Base-by-base conservation (phyloP, 2,113 vertebrate genomes). In the Rhinoderma darwinii region DNA sequence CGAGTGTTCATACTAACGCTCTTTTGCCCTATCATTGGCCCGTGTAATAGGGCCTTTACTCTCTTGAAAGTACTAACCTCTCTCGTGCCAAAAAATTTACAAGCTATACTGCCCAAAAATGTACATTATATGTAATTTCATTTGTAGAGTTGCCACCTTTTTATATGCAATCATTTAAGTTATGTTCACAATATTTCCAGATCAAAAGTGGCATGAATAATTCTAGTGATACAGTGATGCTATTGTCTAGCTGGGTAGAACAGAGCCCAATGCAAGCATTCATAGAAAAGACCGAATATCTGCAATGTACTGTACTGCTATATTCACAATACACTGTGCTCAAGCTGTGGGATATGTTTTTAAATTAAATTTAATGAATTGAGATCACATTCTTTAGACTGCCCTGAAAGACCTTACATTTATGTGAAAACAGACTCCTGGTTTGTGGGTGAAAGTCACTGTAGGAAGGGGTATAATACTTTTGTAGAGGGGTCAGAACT, bases 171-270 rank as follows among this genome's bases (percentile, higher is more conserved):
- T 66, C 84, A 90, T 92, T 90, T 89, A 89, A 83, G 88, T 89
- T 88, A 86, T 89, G 88, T 90, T 81, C 84, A 80, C 87, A 89
- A 91, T 86, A 90, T 90, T 86, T 89, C 82, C 84, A 89, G 91
- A 93, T 88, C 87, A 89, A 89, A 89, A 80, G 82, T 80, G 89
- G 89, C 88, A 43, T 68, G 87, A 66, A 39, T 90, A 79, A 59
- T 61, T 74, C 41, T 41, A 44, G 59, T 9, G 86, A 83, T 88
- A 93, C 91, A 94, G 90, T 89, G 84, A 61, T n/a, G 25, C 32
- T 89, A 92, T 88, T 93, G 90, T 94, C 66, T 50, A 11, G 3
- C 35, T n/a, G n/a, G 0, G 83, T 84, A 86, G 8, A 59, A 89
- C 84, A 88, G 74, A 80, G 74, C 30, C 89, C 89, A 61, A 4